Base-by-base conservation (phyloP, 2,113 vertebrate species). In the Condylura cristata region DNA sequence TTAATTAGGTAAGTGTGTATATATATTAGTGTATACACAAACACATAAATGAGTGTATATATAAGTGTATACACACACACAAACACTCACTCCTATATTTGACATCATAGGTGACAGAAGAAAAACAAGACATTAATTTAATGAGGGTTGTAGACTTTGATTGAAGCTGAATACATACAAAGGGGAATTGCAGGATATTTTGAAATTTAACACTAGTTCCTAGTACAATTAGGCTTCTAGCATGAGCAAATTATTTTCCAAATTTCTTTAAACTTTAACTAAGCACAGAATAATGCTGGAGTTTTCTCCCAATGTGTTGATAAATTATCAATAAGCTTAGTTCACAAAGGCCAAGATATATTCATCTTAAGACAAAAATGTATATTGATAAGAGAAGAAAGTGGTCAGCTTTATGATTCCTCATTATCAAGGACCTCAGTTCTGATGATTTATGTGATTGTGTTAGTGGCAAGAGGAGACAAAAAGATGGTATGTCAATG, bases 1-100 rank as follows among this genome's bases (percentile, higher is more conserved):
- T 34, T 87, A 82, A 78, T 32, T 66, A 88, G 81, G 32, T 75
- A n/a, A n/a, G n/a, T n/a, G n/a, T n/a, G n/a, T n/a, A n/a, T n/a
- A n/a, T n/a, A n/a, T n/a, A n/a, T n/a, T n/a, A n/a, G n/a, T n/a
- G n/a, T n/a, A n/a, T n/a, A n/a, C n/a, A n/a, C n/a, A n/a, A n/a
- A n/a, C n/a, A n/a, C n/a, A n/a, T n/a, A n/a, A 72, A 71, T 41
- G n/a, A n/a, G n/a, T n/a, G n/a, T 63, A 82, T 72, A 24, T 41
- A 24, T 70, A 22, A 28, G 32, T 6, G 44, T 82, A 78, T 39
- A 11, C 34, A 76, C 60, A 12, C 68, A n/a, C 78, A 8, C 65
- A 65, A 37, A 51, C 32, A 32, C 13, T 92, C 24, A 90, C 66
- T 86, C 24, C 16, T 86, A 5, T 80, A 4, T 83, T 63, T 84